Conservation (phyloP, 2,113 vertebrate species). For the Nothoprocta perdicaria region DNA sequence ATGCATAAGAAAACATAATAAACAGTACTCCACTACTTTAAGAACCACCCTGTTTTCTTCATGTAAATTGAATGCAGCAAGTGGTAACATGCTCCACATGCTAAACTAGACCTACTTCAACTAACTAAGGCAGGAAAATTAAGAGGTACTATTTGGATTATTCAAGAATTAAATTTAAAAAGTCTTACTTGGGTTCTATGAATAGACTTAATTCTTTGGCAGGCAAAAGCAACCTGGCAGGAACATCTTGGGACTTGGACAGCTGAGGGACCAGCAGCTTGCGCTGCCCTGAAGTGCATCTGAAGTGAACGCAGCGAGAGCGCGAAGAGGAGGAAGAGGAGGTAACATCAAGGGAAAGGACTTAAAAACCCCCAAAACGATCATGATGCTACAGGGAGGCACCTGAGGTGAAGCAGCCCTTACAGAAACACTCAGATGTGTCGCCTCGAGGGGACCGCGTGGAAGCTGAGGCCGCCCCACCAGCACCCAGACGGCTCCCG, state of each 20-base stretch:
- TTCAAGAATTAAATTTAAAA: background rate
- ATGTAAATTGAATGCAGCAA: conserved; percentile 45
- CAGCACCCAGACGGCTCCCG: background rate
- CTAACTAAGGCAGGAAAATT: background rate
- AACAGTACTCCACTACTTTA: conserved; percentile 49
- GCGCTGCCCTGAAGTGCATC: background rate
- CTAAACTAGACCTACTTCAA: background rate
- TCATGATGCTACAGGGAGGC: conserved; percentile 31
- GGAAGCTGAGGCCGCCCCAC: background rate
- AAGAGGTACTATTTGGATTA: background rate
- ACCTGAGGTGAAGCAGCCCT: conserved; percentile 43
- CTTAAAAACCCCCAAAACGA: conserved; percentile 29
- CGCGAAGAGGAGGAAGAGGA: conserved; percentile 11
- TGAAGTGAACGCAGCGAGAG: conserved; percentile 26
- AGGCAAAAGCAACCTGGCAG: background rate
- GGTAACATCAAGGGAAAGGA: conserved; percentile 55
- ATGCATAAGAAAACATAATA: conserved; percentile 43
- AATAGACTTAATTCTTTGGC: background rate
- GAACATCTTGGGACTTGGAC: background rate
- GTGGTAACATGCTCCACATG: conserved; percentile 8
- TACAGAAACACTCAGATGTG: conserved; percentile 46
- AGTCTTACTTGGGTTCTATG: background rate
- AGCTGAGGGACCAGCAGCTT: background rate
- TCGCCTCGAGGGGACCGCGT: background rate
- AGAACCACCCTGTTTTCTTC: conserved; percentile 53